These are phyloP conservation scores for Porphyrio hochstetteri DNA, from an alignment of 2,113 vertebrate species.

Conservation along the genomic window DNA sequence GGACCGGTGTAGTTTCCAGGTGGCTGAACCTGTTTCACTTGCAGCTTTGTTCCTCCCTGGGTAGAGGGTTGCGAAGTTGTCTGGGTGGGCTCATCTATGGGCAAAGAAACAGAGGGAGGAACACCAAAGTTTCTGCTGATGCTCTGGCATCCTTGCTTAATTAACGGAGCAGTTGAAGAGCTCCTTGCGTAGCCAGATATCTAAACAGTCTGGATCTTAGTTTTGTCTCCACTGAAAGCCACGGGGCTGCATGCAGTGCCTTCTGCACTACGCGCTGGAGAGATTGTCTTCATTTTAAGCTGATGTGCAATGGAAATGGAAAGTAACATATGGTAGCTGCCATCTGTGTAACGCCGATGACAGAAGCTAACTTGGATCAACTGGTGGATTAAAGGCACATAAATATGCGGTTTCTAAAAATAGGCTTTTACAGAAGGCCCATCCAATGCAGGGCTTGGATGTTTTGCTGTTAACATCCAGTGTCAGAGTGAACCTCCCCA, in stretches of 20 bases:
- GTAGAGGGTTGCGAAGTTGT: neutral
- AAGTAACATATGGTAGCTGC: slow-evolving; percentile 52
- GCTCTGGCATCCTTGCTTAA: neutral
- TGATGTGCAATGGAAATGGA: slow-evolving; percentile 46
- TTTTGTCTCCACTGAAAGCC: neutral
- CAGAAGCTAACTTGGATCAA: slow-evolving; percentile 55
- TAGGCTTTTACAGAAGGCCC: slow-evolving; percentile 15
- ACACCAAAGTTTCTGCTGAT: neutral
- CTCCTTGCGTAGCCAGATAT: neutral
- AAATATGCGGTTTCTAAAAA: slow-evolving; percentile 49
- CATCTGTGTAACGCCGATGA: slow-evolving; percentile 42
- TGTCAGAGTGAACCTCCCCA: neutral
- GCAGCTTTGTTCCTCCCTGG: neutral
- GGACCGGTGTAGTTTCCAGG: neutral
- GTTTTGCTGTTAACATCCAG: neutral
- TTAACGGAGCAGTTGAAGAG: neutral
- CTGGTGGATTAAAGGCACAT: slow-evolving; percentile 51
- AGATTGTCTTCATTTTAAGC: slow-evolving; percentile 7
- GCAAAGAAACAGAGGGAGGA: neutral
- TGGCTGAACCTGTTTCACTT: neutral
- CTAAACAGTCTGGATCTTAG: neutral
- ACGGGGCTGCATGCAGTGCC: neutral
- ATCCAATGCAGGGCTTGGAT: neutral
- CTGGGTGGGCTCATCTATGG: neutral
- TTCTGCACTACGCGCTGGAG: neutral